phyloP scores from a whole-genome alignment of 2,888 invertebrate species.

The Troglohyphantes excavatus region DNA sequence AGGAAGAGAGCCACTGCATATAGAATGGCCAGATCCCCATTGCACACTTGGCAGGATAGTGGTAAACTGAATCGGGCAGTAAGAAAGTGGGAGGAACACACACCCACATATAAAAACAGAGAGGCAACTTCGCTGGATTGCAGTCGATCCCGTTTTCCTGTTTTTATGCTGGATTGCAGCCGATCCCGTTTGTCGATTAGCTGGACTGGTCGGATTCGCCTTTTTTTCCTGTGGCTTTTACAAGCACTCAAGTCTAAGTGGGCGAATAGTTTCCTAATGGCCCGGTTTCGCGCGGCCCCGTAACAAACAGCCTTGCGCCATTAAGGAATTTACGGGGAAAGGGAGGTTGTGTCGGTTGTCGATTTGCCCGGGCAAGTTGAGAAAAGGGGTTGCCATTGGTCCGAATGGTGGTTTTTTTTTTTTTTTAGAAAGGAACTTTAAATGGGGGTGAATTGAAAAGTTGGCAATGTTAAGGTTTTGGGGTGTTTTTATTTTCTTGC shows the following conservation, averaged over 20 bases:
- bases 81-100: constrained; percentile 58
- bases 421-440: too few relatives aligned
- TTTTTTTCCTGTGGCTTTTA: constrained; percentile 59
- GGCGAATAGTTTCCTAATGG: constrained; percentile 76
- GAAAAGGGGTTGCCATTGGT: constrained; percentile 26
- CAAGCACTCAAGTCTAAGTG: constrained; percentile 77
- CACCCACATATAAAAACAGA: constrained; percentile 51
- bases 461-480: too few relatives aligned
- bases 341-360: background rate
- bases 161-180: too few relatives aligned
- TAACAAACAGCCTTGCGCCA: constrained; percentile 72
- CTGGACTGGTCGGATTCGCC: constrained; percentile 33
- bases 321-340: constrained; percentile 63
- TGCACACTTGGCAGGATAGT: constrained; percentile 43
- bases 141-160: constrained; percentile 60
- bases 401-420: constrained; percentile 9
- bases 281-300: constrained; percentile 5
- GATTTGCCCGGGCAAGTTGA: constrained; percentile 34
- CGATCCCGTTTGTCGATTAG: constrained; percentile 61
- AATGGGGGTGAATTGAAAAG: too few relatives aligned
- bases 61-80: constrained; percentile 75
- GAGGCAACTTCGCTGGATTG: constrained; percentile 57
- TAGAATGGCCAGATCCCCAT: constrained; percentile 57
- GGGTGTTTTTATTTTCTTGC: too few relatives aligned
- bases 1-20: constrained; percentile 54